Evolutionary conservation across 2,888 invertebrate species (phyloP), one percentile per base, ranked within the genome.

Genomic region (Siphlonurus alternatus): DNA sequence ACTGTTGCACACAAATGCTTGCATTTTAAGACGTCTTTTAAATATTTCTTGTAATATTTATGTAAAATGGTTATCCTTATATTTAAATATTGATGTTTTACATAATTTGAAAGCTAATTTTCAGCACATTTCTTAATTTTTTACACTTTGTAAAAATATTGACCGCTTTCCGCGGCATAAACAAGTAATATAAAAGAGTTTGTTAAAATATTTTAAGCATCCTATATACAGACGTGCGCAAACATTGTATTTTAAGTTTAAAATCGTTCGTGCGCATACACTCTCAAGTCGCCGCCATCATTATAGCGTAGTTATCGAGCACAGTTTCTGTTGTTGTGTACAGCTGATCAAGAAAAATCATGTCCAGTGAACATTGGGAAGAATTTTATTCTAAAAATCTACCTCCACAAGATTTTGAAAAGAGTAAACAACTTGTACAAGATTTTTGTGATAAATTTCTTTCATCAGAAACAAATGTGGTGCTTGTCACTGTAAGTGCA

Each of bases 371-470:
- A 38, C 83, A 85, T 67, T 91, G 91, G 90, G 89, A 91, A 78
- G 87, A 89, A 71, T 92, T 92, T 78, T 92, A 89, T 73, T 84
- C 86, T 5, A 83, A 83, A 66, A 88, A 89, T 75, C 79, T 88
- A 68, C 85, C 87, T 24, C 92, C 93, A 19, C 80, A 81, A 3
- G 86, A 89, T 78, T 88, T 88, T 71, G 84, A 86, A 72, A 84
- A 87, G 72, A 87, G 84, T 74, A 81, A 88, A 69, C 80, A 80
- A 7, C 73, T 86, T 68, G 76, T 92, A 53, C 84, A 85, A 72
- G 84, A 87, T 74, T 92, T 92, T 77, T 84, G 85, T 70, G 82
- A 84, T 63, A 77, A 83, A 62, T 89, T 89, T 71, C 80, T 83
- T 70, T 80, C 83, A 72, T 77, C 82, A 56, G 82, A 84, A 64